Evolutionary conservation across 2,113 vertebrate genomes (phyloP), one percentile per base, ranked within the genome.

Genomic region (Corythornis madagascariensis): DNA sequence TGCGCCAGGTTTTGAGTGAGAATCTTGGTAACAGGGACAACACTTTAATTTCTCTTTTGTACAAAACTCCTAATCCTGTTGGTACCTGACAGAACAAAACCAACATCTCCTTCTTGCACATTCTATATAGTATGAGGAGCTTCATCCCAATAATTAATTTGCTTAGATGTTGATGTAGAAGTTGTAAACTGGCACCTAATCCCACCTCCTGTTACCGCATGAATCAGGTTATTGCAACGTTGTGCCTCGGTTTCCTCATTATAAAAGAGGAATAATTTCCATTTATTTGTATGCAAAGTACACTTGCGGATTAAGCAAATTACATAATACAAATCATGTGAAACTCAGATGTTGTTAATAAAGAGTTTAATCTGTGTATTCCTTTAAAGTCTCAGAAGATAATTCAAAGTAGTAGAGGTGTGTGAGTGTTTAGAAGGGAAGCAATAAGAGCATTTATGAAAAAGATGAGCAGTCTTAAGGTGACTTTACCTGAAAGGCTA

Each of bases 401-500:
- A 61, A 74, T 57, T 78, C 47, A 73, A 83, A 92, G 50, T 28
- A n/a, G 24, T 40, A 81, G 20, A 10, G 29, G 16, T 66, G 10
- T 74, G 40, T 40, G 24, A 24, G 9, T 71, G n/a, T 56, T 88
- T 59, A 69, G 38, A 85, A 86, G 7, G 9, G 10, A 90, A 73
- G 11, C 20, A 84, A 18, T 73, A 92, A 91, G 11, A 66, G 4
- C 7, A 35, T 63, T 80, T 56, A 31, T n/a, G 65, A 64, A 87
- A 81, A 69, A 70, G 42, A 81, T 70, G 50, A 92, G 35, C 21
- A 83, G 64, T 45, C 26, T 87, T 94, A 93, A 82, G 64, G 66
- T 85, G 72, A 80, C 47, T 84, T 88, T 92, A 94, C 43, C 78
- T 71, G 43, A 52, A 93, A 89, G 60, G 26, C 59, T 70, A 60